Evolutionary conservation across 2,888 invertebrate species (phyloP).

Genomic region (Brachycybe producta): DNA sequence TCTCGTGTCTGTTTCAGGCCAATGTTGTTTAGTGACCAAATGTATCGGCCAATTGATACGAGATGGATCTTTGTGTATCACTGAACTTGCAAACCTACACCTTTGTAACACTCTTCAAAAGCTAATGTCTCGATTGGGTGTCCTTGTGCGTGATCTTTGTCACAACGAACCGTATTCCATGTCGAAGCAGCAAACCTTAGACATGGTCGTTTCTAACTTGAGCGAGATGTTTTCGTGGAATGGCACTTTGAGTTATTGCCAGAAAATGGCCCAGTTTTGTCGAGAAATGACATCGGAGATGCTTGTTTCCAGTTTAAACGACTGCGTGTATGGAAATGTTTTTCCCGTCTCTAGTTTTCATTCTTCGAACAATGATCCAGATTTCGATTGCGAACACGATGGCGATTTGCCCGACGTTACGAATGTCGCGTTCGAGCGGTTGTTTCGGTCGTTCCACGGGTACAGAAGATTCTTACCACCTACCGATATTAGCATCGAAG

Average conservation of each 20-base stretch:
- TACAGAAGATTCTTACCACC: too few species aligned
- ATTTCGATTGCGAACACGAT: too few species aligned
- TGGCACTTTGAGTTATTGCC: not conserved
- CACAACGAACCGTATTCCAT: not conserved
- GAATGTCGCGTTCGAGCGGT: too few species aligned
- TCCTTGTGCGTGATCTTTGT: not conserved
- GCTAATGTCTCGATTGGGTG: not conserved
- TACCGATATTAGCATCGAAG: too few species aligned
- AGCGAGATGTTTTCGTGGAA: not conserved
- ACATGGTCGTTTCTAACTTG: not conserved
- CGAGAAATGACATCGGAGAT: constrained; percentile 4
- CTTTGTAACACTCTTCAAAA: not conserved
- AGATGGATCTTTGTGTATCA: not conserved
- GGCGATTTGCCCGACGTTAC: too few species aligned
- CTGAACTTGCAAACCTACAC: not conserved
- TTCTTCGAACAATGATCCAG: not conserved
- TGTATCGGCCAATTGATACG: not conserved
- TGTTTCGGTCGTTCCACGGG: too few species aligned
- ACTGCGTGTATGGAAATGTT: not conserved
- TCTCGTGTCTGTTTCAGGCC: not conserved
- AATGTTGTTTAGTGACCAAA: constrained; percentile 2
- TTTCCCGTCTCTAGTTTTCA: not conserved
- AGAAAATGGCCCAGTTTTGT: constrained; percentile 1
- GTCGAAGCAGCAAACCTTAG: not conserved
- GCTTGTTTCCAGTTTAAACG: not conserved